Base-by-base conservation (phyloP, 2,113 vertebrate species). In the Ciconia stormi region DNA sequence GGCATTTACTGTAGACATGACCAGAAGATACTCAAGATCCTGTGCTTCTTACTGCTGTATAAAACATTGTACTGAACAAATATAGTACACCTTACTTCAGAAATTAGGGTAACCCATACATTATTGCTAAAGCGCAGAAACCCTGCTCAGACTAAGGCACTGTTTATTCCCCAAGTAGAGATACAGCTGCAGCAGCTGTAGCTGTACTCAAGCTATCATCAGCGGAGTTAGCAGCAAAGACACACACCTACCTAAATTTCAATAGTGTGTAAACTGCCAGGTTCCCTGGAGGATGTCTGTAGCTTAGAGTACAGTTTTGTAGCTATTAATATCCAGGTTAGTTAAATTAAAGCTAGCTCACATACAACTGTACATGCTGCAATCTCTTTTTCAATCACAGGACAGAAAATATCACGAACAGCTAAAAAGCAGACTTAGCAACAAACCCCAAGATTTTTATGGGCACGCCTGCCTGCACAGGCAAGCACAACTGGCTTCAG, bases 321-420 rank as follows among this genome's bases (percentile, higher is more conserved):
- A 88, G 27, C 74, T 96, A 85, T 79, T 85, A 90, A 79, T 94
- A 88, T 42, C 42, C 22, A 76, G 44, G n/a, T 55, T 63, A 47
- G 29, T 55, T 86, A 90, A 88, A 80, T 76, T 55, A 89, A 90
- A 86, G 11, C 5, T 32, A 56, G 6, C 18, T 81, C 46, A 49
- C 0, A 1, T 85, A 69, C 81, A 72, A 38, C 4, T 32, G 23
- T 52, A 77, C 2, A 0, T 52, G 67, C 40, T 83, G 62, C 49
- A 91, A 73, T 79, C 73, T 34, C 0, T 0, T 27, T 71, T 77
- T 74, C 61, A 85, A 40, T 47, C 72, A 73, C 16, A 81, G 36
- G 12, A 49, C 8, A 91, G 77, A 93, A 94, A 87, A 81, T 36
- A 87, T 13, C 55, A 38, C 46, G 36, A 78, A 73, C 22, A 52